Base-by-base conservation (phyloP, 2,113 vertebrate species). In the Pholis gunnellus region DNA sequence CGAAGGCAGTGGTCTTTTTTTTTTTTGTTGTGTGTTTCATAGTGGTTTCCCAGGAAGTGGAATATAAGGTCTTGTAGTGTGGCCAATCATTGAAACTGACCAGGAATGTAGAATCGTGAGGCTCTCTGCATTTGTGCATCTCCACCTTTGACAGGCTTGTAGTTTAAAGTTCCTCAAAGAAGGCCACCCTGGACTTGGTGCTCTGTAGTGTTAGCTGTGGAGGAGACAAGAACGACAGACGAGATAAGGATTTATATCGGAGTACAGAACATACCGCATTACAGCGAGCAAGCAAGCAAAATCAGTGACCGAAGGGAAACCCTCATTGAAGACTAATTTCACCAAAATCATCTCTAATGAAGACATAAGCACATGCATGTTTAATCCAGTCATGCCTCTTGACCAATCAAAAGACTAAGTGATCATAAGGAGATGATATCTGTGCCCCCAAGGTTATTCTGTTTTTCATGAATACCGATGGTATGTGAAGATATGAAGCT, bases 161-260 rank as follows among this genome's bases (percentile, higher is more conserved):
- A 4, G 78, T 69, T 92, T 96, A 99, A 50, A 99, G 96, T 85
- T 98, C 97, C 89, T 99, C 97, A 87, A 98, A 99, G 96, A 96
- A 98, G 92, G 97, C 97, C 94, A 99, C 97, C 6, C 97, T 96
- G 94, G 97, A 96, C 91, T 98, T 97, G 95, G 97, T 97, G 89
- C 98, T 99, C 95, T 99, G 98, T 13, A 98, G 94, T 59, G 98
- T 99, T 60, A 98, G 95, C 98, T 99, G 97, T 82, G 94, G 83
- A 90, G 90, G 76, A 88, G 60, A 80, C 25, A 77, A 9, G 22
- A 3, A 70, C 5, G 22, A 78, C 50, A 86, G 40, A 82, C 4
- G 0, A 10, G 20, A 63, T 72, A 5, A 72, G 36, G 15, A 27
- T 79, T 31, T 42, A 50, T 8, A 34, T 67, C 17, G 38, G 36